These are phyloP conservation scores for Rhadina sibilatrix DNA, from an alignment of 2,113 vertebrate species.

Conservation along the genomic window DNA sequence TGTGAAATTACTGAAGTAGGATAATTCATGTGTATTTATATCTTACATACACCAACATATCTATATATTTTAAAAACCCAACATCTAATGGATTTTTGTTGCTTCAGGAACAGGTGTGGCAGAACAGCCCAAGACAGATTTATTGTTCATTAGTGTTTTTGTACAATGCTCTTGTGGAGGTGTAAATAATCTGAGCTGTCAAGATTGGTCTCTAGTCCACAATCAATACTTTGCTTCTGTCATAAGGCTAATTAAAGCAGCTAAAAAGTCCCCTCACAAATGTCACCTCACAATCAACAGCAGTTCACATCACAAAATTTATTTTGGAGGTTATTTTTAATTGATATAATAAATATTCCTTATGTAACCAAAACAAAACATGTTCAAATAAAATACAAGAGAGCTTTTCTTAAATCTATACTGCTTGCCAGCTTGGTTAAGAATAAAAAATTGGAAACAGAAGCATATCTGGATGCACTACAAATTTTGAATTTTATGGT, in stretches of 20 bases:
- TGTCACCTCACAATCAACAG: slow-evolving; percentile 74
- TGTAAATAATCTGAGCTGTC: slow-evolving; percentile 81
- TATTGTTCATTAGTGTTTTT: slow-evolving; percentile 86
- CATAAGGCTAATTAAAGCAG: slow-evolving; percentile 82
- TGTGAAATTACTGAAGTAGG: slow-evolving; percentile 16
- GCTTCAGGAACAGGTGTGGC: slow-evolving; percentile 82
- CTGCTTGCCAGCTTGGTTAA: slow-evolving; percentile 56
- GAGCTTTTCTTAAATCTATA: slow-evolving; percentile 55
- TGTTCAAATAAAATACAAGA: slow-evolving; percentile 65
- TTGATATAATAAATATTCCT: slow-evolving; percentile 80
- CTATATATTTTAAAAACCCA: slow-evolving; percentile 55
- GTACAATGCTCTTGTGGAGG: slow-evolving; percentile 77
- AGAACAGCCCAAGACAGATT: slow-evolving; percentile 76
- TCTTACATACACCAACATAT: slow-evolving; percentile 58
- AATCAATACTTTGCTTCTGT: slow-evolving; percentile 85
- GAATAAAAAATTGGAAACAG: slow-evolving; percentile 65
- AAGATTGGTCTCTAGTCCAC: slow-evolving; percentile 78
- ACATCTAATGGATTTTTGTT: slow-evolving; percentile 77
- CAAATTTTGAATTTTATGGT: slow-evolving; percentile 64
- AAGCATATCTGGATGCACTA: slow-evolving; percentile 47
- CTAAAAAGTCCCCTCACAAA: slow-evolving; percentile 79
- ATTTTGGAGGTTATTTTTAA: slow-evolving; percentile 75
- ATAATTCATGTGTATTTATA: slow-evolving; percentile 14
- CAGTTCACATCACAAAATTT: slow-evolving; percentile 75
- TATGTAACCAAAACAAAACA: slow-evolving; percentile 64